phyloP scores from a whole-genome alignment of 1,140 invertebrate genomes.

The Idris sp. region DNA sequence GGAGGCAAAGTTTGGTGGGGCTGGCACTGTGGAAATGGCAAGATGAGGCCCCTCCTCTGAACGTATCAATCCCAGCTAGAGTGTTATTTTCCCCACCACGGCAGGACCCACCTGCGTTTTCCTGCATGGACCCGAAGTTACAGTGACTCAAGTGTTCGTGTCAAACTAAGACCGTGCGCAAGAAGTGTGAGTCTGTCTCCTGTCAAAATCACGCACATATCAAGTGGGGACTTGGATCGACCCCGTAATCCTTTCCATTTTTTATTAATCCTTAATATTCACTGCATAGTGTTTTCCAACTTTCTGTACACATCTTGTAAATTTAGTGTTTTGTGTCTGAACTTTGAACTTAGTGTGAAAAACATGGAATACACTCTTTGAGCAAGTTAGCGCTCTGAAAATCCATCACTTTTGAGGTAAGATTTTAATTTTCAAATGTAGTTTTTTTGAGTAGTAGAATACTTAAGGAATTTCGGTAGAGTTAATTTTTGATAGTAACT shows the following conservation, averaged over 20 bases:
- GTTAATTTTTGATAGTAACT: too few relatives aligned
- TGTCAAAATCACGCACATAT: constrained; percentile 47
- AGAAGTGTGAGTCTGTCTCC: constrained; percentile 45
- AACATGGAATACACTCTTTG: constrained; percentile 29
- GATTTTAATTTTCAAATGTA: too few relatives aligned
- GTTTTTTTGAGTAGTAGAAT: too few relatives aligned
- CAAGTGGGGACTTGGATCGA: constrained; percentile 32
- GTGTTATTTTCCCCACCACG: constrained; percentile 62
- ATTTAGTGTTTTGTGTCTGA: constrained; percentile 17
- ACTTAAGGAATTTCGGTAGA: too few relatives aligned
- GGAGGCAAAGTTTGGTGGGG: constrained; percentile 42
- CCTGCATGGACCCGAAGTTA: constrained; percentile 69
- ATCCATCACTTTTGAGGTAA: too few relatives aligned
- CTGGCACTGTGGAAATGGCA: constrained; percentile 32
- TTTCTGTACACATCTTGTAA: too few relatives aligned
- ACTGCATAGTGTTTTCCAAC: too few relatives aligned
- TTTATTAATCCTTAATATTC: too few relatives aligned
- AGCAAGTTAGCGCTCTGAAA: too few relatives aligned
- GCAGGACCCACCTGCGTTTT: constrained; percentile 72
- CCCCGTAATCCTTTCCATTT: neutral
- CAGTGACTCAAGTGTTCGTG: constrained; percentile 63
- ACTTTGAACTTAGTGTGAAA: constrained; percentile 8
- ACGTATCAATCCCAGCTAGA: constrained; percentile 46
- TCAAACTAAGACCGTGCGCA: constrained; percentile 54
- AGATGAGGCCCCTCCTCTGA: constrained; percentile 71